Conservation (phyloP, 2,888 invertebrate species). For the Hyles lineata region DNA sequence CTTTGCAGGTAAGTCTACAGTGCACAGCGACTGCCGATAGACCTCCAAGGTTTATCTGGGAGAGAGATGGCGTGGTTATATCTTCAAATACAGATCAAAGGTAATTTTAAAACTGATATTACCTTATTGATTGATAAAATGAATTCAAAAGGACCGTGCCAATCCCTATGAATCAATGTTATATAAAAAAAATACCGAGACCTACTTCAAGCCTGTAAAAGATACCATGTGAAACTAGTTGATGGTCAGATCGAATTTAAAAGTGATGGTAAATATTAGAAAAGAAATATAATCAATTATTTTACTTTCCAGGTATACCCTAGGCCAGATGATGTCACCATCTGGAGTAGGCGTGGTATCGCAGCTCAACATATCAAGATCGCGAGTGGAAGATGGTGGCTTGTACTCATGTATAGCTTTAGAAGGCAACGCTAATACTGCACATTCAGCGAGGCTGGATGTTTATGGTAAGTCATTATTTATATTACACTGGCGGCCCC, state of each 20-base stretch:
- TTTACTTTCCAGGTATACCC: constrained; percentile 61
- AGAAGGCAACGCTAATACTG: constrained; percentile 67
- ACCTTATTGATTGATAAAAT: too few relatives aligned
- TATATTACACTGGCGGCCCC: not conserved
- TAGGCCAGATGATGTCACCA: constrained; percentile 78
- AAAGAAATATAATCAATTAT: not conserved
- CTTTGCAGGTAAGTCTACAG: constrained; percentile 70
- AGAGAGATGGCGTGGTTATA: constrained; percentile 74
- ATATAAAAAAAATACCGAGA: too few relatives aligned
- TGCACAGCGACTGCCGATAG: constrained; percentile 70
- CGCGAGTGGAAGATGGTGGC: constrained; percentile 85
- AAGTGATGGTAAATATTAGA: too few relatives aligned
- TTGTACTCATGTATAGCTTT: constrained; percentile 85
- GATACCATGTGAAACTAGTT: too few relatives aligned
- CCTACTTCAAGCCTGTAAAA: too few relatives aligned
- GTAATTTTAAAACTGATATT: constrained; percentile 46
- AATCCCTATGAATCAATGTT: too few relatives aligned
- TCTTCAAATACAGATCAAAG: constrained; percentile 76
- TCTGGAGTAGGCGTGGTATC: constrained; percentile 71
- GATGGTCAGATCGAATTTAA: too few relatives aligned
- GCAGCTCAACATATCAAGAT: constrained; percentile 82
- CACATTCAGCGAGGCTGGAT: constrained; percentile 74
- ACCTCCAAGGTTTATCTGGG: constrained; percentile 78
- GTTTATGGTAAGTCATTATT: constrained; percentile 73
- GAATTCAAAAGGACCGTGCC: too few relatives aligned